These are phyloP conservation scores for Ochotona curzoniae DNA, from an alignment of 2,113 vertebrate species.

Conservation along the genomic window DNA sequence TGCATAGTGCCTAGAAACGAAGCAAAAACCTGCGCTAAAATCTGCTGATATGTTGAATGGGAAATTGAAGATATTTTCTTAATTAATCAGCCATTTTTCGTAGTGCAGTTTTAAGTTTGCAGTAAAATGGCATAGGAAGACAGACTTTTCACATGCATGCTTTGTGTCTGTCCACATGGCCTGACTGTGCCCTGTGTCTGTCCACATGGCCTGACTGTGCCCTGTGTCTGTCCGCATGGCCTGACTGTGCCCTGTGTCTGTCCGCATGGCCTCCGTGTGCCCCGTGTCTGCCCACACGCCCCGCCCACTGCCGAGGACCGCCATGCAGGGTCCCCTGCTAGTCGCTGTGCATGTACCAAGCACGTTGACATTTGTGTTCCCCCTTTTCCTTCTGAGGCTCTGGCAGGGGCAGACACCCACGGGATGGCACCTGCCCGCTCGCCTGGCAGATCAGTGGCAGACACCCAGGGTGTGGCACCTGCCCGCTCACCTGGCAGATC, in stretches of 20 bases:
- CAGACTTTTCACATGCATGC: no score
- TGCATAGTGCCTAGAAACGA: constrained; percentile 18
- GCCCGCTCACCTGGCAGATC: background rate
- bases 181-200: no score
- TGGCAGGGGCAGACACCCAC: background rate
- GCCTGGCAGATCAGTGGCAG: background rate
- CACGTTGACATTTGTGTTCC: background rate
- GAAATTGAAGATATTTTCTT: background rate
- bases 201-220: no score
- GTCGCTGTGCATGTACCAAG: no score
- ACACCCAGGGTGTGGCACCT: background rate
- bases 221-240: no score
- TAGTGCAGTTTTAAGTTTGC: background rate
- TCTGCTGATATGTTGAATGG: background rate
- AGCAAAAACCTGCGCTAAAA: background rate
- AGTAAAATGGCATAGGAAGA: background rate
- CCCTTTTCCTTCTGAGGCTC: background rate
- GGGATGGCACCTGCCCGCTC: background rate
- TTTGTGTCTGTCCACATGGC: no score
- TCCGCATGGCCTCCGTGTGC: no score
- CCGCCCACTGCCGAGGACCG: no score
- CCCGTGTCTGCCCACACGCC: no score
- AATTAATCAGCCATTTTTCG: background rate
- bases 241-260: no score
- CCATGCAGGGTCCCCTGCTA: no score